Percentiles rank a stretch among this genome's conserved stretches.
These are phyloP conservation scores for Pomacea maculata DNA, from an alignment of 1,140 invertebrate genomes.

Conservation along the genomic window DNA sequence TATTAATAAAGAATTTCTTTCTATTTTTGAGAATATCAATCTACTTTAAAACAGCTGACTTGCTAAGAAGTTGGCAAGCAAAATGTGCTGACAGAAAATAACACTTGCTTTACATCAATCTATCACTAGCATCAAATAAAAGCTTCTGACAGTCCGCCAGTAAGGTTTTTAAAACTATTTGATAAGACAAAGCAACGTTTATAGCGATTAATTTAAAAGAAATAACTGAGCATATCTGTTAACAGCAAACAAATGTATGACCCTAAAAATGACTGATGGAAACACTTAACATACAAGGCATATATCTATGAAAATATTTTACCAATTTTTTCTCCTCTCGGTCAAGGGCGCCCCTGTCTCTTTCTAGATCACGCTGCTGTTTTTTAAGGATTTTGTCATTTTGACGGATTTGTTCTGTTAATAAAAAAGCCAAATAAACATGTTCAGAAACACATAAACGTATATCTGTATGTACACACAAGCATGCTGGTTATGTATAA, in stretches of 20 bases:
- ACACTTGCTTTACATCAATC: no score
- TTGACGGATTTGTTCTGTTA: conserved; percentile 81
- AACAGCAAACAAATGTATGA: no score
- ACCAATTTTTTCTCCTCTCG: conserved; percentile 90
- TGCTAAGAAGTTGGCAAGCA: neutral
- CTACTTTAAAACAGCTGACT: neutral
- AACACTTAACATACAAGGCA: neutral
- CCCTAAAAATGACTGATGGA: no score
- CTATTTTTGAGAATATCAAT: neutral
- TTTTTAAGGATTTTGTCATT: conserved; percentile 83
- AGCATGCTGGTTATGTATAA: neutral
- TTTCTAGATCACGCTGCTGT: conserved; percentile 83
- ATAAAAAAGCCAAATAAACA: neutral
- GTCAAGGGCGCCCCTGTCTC: conserved; percentile 82
- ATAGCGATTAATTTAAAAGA: no score
- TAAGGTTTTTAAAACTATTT: no score
- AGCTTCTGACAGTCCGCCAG: no score
- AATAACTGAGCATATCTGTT: no score
- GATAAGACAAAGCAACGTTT: no score
- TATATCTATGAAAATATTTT: conserved; percentile 30
- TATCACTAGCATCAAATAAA: no score
- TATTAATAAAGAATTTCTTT: neutral
- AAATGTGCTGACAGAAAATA: no score
- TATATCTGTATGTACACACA: neutral
- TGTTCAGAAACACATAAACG: neutral